Conservation (phyloP, 2,888 invertebrate genomes). For the Dromius quadrimaculatus region DNA sequence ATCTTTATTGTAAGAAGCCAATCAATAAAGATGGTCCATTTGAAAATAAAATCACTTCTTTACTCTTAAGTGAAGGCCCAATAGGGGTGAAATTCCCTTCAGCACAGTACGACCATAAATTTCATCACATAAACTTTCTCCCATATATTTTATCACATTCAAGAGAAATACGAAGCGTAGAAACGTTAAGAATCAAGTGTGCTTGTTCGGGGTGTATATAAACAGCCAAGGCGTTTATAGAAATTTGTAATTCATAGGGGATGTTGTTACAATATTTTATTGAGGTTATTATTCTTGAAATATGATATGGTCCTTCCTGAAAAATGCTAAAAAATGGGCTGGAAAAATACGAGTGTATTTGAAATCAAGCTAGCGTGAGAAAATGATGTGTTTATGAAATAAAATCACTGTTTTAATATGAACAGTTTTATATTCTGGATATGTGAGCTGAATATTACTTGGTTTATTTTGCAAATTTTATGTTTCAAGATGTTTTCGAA, state of each 20-base stretch:
- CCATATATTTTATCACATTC: constrained; percentile 12
- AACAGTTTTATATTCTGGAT: neutral
- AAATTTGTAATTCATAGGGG: constrained; percentile 52
- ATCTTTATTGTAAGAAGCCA: too few relatives aligned
- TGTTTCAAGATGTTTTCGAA: neutral
- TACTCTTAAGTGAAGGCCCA: too few relatives aligned
- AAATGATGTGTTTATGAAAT: constrained; percentile 38
- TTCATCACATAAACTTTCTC: constrained; percentile 7
- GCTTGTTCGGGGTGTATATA: neutral
- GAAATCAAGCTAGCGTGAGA: constrained; percentile 29
- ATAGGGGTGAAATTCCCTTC: too few relatives aligned
- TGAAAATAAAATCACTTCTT: too few relatives aligned
- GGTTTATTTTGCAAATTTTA: neutral
- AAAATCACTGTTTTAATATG: constrained; percentile 7
- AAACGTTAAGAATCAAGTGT: neutral
- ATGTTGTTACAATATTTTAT: constrained; percentile 52
- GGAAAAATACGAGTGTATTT: constrained; percentile 40
- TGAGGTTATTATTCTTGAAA: constrained; percentile 52
- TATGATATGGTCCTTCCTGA: constrained; percentile 47
- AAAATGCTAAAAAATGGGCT: constrained; percentile 33
- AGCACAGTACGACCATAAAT: too few relatives aligned
- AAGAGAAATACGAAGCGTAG: neutral
- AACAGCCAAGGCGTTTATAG: constrained; percentile 15
- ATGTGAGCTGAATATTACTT: neutral
- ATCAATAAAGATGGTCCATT: too few relatives aligned